These are phyloP conservation scores for Rotaria macrura DNA, from an alignment of 2,888 invertebrate species.

Conservation along the genomic window DNA sequence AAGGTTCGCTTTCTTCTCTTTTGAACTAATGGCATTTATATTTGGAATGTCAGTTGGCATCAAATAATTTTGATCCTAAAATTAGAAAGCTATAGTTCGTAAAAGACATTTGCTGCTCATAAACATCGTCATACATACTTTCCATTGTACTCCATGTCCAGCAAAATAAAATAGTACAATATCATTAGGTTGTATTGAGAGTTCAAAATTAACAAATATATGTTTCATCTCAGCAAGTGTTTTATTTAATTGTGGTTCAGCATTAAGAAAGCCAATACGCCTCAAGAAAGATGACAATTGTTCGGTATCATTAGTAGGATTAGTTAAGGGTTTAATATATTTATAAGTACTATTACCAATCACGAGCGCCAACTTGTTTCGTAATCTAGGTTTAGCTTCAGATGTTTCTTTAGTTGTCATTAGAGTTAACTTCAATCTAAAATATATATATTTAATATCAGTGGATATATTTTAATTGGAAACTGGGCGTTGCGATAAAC, in stretches of 20 bases:
- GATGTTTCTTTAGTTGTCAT: too few relatives aligned
- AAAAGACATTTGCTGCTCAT: too few relatives aligned
- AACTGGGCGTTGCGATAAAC: too few relatives aligned
- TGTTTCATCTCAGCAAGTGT: neutral
- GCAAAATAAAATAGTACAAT: neutral
- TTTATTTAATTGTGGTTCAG: neutral
- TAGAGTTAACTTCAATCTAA: too few relatives aligned
- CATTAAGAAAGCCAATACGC: neutral
- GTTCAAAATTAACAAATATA: neutral
- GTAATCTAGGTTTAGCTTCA: too few relatives aligned
- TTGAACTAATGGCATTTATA: too few relatives aligned
- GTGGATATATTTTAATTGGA: too few relatives aligned
- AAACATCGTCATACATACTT: neutral
- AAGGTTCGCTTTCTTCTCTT: too few relatives aligned
- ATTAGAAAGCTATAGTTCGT: too few relatives aligned
- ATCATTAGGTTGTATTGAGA: neutral
- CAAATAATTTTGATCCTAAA: neutral
- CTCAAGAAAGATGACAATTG: neutral
- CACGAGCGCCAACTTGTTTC: neutral
- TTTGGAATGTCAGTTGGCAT: neutral
- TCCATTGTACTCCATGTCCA: neutral
- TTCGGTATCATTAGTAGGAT: neutral
- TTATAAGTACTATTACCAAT: neutral
- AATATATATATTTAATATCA: too few relatives aligned
- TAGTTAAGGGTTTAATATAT: neutral